Percentiles rank a stretch among this genome's conserved stretches.
phyloP scores from a whole-genome alignment of 2,888 invertebrate genomes.

The Tenthredo amoena region DNA sequence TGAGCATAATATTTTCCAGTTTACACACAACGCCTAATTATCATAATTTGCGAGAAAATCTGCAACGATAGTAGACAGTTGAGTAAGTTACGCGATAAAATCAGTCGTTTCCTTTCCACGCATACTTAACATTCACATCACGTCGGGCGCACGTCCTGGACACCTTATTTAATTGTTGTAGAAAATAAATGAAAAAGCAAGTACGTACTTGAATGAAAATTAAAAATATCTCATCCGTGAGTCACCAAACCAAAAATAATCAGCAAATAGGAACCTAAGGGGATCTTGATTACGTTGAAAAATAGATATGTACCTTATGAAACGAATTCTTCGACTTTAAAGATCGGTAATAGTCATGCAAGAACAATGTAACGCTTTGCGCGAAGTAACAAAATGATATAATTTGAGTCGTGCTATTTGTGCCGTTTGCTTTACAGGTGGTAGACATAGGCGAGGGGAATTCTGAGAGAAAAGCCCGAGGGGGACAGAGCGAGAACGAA shows the following conservation, averaged over 20 bases:
- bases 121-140: background rate
- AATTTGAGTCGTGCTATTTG: background rate
- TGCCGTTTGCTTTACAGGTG: conserved; percentile 42
- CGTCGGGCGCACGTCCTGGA: conserved; percentile 10
- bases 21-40: conserved; percentile 17
- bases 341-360: background rate
- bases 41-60: conserved; percentile 46
- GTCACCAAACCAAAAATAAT: background rate
- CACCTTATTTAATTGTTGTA: background rate
- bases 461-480: background rate
- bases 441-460: conserved; percentile 36
- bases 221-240: background rate
- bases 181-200: background rate
- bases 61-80: conserved; percentile 34
- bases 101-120: conserved; percentile 43
- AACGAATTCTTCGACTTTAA: background rate
- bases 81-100: conserved; percentile 43
- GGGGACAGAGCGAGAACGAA: conserved; percentile 35
- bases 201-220: background rate
- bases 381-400: background rate
- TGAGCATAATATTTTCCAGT: conserved; percentile 18
- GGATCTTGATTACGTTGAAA: background rate
- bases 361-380: background rate
- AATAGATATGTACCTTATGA: background rate
- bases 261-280: background rate